A percentile compares a stretch with the other conserved stretches of the same genome.
These are phyloP conservation scores for Ophion costatus DNA, from an alignment of 2,888 invertebrate genomes.

Conservation along the genomic window DNA sequence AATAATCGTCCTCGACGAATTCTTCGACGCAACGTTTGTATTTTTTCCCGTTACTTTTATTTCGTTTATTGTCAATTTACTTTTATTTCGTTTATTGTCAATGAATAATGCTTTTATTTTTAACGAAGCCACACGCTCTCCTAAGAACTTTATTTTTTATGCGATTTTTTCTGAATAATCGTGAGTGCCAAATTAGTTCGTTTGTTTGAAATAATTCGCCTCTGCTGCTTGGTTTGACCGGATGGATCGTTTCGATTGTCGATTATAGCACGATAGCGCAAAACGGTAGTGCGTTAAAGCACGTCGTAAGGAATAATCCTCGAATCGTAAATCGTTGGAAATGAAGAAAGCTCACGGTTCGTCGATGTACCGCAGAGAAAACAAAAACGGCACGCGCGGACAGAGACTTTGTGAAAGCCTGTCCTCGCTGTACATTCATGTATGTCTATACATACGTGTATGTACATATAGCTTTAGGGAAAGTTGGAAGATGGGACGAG, in stretches of 20 bases:
- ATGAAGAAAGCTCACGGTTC: background rate
- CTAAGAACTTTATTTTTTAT: background rate
- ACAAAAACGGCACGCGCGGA: background rate
- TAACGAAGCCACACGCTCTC: background rate
- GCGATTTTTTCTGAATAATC: background rate
- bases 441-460: background rate
- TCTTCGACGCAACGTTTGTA: background rate
- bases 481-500: conserved; percentile 44
- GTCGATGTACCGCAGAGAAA: background rate
- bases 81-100: background rate
- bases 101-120: background rate
- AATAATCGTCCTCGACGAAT: too few species aligned
- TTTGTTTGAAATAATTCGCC: too few species aligned
- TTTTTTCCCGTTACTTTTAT: background rate
- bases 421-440: background rate
- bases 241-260: background rate
- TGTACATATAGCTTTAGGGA: conserved; percentile 26
- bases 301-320: too few species aligned
- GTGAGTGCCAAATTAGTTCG: too few species aligned
- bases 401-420: conserved; percentile 2
- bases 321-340: background rate
- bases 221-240: too few species aligned
- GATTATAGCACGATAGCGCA: background rate
- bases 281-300: background rate
- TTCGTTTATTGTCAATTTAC: background rate